Base-by-base conservation (phyloP, 2,113 vertebrate species). In the Actinemys pallida region DNA sequence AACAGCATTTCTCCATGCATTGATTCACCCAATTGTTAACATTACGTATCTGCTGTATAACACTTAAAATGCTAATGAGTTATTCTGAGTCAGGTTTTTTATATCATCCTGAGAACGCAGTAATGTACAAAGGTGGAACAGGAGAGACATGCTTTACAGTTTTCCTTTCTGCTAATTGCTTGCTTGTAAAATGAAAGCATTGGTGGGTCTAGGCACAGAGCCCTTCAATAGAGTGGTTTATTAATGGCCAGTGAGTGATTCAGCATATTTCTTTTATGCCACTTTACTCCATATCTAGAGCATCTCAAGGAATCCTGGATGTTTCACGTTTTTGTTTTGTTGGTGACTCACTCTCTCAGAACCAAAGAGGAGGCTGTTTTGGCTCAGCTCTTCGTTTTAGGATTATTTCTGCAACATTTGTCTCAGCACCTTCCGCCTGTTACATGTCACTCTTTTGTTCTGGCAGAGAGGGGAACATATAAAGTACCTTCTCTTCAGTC, bases 161-260 rank as follows among this genome's bases (percentile, higher is more conserved):
- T 96, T 96, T 90, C 94, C 93, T 94, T 96, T 97, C 90, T 91
- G 93, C 90, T 97, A 97, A 96, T 96, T 97, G 83, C 97, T 97
- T 91, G 92, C 83, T 87, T 94, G 72, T 92, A 90, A 97, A 96
- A 90, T 31, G 83, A 93, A 97, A 97, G 96, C 93, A 96, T 49
- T 87, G 87, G n/a, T 57, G 84, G 90, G 92, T 96, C 95, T 94
- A 82, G 87, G 87, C 92, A 88, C 92, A 90, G 80, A 76, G 79
- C 80, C 86, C 91, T 95, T 95, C 93, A 91, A 89, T 83, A 57
- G 2, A 94, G 87, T 35, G 19, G 79, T 91, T 75, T 76, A 94
- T 82, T 92, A 95, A 89, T 53, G 72, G 87, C 84, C 86, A 89
- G 76, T 0, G 13, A 96, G 83, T 97, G 96, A 96, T 96, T 97